Evolutionary conservation across 1,140 invertebrate genomes (phyloP), one percentile per base, ranked within the genome.

Genomic region (Trissolcus basalis): DNA sequence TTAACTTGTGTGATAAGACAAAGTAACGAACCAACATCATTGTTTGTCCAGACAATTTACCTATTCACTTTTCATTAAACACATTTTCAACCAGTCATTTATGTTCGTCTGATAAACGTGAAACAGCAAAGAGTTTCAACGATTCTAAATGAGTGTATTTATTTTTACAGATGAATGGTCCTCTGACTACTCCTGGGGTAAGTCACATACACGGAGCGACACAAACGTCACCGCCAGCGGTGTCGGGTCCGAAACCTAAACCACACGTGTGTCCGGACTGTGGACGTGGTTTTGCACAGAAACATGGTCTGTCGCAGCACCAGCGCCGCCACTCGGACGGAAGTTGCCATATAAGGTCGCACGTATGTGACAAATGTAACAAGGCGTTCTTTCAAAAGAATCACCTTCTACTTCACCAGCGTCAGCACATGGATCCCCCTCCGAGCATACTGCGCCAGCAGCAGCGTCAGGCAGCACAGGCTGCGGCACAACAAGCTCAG

Each of bases 331-430:
- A 95, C 81, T 93, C 93, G 7, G 93, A 94, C 64, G 93, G 93
- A n/a, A 93, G 92, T 58, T 95, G 94, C 81, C 93, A 94, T 44
- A 89, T 94, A 65, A 91, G 93, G 85, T 95, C 93, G 67, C 96
- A 93, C 82, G 92, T 94, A 8, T 96, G 95, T 80, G 91, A 92
- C 65, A 93, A 94, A 75, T 96, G 95, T 82, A 94, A 94, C 44
- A 96, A 96, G 84, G 93, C 93, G 12, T 96, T 96, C 90, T 94
- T 94, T 89, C 94, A 95, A 83, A 95, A 95, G 86, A 94, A 94
- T 86, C 93, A 95, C 81, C 84, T 95, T 55, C 90, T 94, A 82
- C 85, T 95, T 19, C 95, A 96, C 85, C 93, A 94, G 81, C 88
- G 93, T 12, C 94, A 94, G 77, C 94, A 96, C 83, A 93, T 95